Percentiles rank a stretch among this genome's conserved stretches.
These are phyloP conservation scores for Agrotis exclamationis DNA, from an alignment of 2,888 invertebrate species.

Conservation along the genomic window DNA sequence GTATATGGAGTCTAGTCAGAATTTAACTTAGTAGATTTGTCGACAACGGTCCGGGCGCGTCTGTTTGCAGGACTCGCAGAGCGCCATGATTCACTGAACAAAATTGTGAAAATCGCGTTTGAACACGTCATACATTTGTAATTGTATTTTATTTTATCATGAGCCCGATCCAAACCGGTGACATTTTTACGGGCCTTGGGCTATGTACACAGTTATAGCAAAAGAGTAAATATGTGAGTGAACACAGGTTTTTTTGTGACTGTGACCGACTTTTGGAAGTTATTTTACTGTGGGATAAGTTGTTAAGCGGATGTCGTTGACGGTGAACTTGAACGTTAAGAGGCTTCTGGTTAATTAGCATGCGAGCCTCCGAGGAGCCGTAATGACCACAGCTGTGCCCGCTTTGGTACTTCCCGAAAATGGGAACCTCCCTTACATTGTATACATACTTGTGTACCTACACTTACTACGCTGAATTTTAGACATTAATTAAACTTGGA, in stretches of 20 bases:
- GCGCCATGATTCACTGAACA: constrained; percentile 78
- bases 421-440: constrained; percentile 29
- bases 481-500: constrained; percentile 23
- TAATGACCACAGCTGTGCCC: constrained; percentile 58
- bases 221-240: constrained; percentile 71
- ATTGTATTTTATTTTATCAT: constrained; percentile 76
- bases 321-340: constrained; percentile 72
- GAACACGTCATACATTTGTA: constrained; percentile 73
- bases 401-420: constrained; percentile 49
- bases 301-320: constrained; percentile 66
- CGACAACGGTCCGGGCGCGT: constrained; percentile 63
- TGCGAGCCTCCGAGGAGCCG: constrained; percentile 60
- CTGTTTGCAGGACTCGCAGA: constrained; percentile 71
- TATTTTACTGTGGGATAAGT: constrained; percentile 66
- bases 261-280: constrained; percentile 58
- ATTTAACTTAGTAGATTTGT: constrained; percentile 69
- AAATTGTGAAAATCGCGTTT: constrained; percentile 79
- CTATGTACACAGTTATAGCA: constrained; percentile 62
- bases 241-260: constrained; percentile 59
- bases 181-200: constrained; percentile 71
- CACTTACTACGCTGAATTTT: constrained; percentile 1
- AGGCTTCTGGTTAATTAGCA: constrained; percentile 68
- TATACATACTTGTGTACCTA: constrained; percentile 18
- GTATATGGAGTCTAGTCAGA: constrained; percentile 50
- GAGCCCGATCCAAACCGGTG: constrained; percentile 63